Conservation (phyloP, 2,888 invertebrate species). For the Ctenicera cuprea region DNA sequence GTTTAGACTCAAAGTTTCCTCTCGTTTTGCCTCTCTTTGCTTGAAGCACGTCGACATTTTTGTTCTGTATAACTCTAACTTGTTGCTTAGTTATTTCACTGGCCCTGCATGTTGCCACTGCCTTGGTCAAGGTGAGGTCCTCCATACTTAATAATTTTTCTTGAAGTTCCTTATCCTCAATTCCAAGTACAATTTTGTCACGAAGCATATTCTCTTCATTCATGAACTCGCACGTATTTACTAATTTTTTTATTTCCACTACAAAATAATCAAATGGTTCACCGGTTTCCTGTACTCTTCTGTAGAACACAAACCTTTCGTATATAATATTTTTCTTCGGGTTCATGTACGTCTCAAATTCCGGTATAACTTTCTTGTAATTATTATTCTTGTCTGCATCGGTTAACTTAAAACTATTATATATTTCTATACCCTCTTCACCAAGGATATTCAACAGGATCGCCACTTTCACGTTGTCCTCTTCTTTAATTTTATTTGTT, state of each 20-base stretch:
- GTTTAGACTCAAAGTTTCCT: neutral
- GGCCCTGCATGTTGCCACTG: neutral
- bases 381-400: constrained; percentile 53
- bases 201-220: constrained; percentile 21
- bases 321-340: constrained; percentile 49
- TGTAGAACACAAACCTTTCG: constrained; percentile 37
- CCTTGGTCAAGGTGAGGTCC: neutral
- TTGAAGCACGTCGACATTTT: neutral
- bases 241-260: constrained; percentile 7
- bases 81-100: constrained; percentile 1
- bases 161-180: neutral
- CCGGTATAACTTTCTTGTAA: constrained; percentile 51
- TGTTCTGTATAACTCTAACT: constrained; percentile 5
- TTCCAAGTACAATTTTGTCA: constrained; percentile 8
- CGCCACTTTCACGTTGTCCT: constrained; percentile 55
- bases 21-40: neutral
- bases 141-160: neutral
- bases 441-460: constrained; percentile 58
- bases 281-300: neutral
- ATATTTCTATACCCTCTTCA: constrained; percentile 59
- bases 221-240: constrained; percentile 8
- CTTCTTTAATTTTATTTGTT: constrained; percentile 52
- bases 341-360: constrained; percentile 54
- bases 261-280: constrained; percentile 19
- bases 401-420: constrained; percentile 56